Conservation (phyloP, 2,797 vertebrate genomes). For the Mus caroli region DNA sequence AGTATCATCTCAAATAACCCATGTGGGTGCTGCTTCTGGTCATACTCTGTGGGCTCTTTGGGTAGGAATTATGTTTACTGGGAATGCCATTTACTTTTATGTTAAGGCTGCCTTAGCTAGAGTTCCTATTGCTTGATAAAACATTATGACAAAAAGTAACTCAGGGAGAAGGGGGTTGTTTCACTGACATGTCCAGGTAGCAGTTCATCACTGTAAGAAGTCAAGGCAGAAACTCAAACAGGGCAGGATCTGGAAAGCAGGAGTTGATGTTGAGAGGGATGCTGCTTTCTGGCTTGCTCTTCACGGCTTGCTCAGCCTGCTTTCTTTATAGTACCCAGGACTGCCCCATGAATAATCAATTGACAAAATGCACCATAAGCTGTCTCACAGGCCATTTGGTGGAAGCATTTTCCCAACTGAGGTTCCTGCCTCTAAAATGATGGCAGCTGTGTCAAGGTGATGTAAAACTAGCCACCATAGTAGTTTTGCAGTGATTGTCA, state of each 20-base stretch:
- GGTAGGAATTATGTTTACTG: constrained; percentile 8
- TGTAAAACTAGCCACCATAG: neutral
- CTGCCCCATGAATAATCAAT: no score
- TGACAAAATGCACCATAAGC: neutral
- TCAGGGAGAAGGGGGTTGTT: neutral
- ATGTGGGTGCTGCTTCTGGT: neutral
- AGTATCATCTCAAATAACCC: neutral
- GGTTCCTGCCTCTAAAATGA: neutral
- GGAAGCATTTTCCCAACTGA: neutral
- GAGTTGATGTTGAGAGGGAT: neutral
- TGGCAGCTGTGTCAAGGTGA: neutral
- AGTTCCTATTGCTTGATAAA: neutral
- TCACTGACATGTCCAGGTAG: neutral
- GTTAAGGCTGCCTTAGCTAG: neutral
- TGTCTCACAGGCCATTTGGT: neutral
- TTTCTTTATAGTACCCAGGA: neutral
- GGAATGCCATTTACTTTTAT: neutral
- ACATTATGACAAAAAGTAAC: neutral
- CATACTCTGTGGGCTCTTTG: neutral
- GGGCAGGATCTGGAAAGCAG: neutral
- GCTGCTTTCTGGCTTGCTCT: neutral
- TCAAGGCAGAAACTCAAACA: neutral
- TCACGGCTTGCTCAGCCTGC: neutral
- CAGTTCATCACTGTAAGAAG: neutral
- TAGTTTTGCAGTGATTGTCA: constrained; percentile 3